Evolutionary conservation across 2,797 vertebrate species (phyloP), one percentile per base, ranked within the genome.

Genomic region (Microcaecilia unicolor): DNA sequence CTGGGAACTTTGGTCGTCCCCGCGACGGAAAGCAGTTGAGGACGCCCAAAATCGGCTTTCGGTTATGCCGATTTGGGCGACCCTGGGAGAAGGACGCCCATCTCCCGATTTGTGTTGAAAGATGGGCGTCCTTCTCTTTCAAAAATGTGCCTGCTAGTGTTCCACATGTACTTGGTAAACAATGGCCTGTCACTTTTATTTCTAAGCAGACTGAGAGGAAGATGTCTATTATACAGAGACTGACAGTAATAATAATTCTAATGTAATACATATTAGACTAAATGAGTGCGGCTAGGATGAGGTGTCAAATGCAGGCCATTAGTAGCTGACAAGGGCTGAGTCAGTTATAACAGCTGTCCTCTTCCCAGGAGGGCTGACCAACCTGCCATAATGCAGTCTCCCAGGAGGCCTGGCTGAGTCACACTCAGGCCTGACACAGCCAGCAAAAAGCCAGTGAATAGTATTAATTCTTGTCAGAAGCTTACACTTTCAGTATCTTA

Each of bases 231-330:
- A 75, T 41, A 80, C 66, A 59, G 55, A 70, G 65, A 60, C 41
- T 82, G 80, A 80, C 75, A 76, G 61, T 44, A 72, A 61, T 73
- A 76, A 83, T 83, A 83, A 80, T 75, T 75, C 55, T 73, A 76
- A 83, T 78, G 70, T 37, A 67, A 47, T 72, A 64, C 51, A 51
- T 44, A 61, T 54, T 64, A 65, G 54, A 43, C 64, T 51, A 55
- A 77, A 66, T 61, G 72, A 74, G 59, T 45, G 61, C 41, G 50
- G 53, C 59, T 57, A 37, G 51, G 54, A 65, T 48, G 59, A 61
- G 70, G 72, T 61, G 62, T 76, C 78, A 72, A 51, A 60, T 47
- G 53, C 49, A 48, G 72, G 76, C 71, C 76, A 63, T 76, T 74
- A 76, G 55, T 33, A n/a, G 48, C 54, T 71, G 74, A 76, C 61